Percentiles rank a stretch among this genome's conserved stretches.
Evolutionary conservation across 2,113 vertebrate genomes (phyloP).

Genomic region (Takifugu bimaculatus): DNA sequence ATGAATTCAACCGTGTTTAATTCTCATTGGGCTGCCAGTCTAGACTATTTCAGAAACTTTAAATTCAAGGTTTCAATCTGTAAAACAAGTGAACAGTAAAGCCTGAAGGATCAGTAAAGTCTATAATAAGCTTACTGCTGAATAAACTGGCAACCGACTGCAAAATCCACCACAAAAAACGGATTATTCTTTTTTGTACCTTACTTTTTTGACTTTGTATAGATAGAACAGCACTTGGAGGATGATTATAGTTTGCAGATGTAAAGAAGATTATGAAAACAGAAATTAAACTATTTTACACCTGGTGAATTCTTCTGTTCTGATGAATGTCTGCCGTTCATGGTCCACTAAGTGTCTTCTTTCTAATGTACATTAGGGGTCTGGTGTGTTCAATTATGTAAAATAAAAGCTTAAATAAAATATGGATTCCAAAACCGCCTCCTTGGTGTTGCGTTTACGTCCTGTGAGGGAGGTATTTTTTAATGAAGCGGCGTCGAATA

Average conservation of each 20-base stretch:
- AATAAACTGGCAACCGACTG: conserved; percentile 20
- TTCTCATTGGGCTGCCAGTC: no score
- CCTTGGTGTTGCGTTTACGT: conserved; percentile 1
- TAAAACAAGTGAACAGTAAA: not conserved
- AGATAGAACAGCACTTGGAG: conserved; percentile 3
- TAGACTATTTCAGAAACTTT: no score
- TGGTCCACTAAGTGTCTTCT: conserved; percentile 21
- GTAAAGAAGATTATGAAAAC: conserved; percentile 12
- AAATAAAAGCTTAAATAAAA: conserved; percentile 54
- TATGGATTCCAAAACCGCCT: conserved; percentile 35
- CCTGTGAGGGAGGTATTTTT: not conserved
- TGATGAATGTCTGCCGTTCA: conserved; percentile 40
- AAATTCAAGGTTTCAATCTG: not conserved
- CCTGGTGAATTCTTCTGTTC: conserved; percentile 11
- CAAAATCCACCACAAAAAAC: conserved; percentile 1
- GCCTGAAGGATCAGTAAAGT: not conserved
- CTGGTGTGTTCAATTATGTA: conserved; percentile 45
- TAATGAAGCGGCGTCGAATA: not conserved
- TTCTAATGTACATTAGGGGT: conserved; percentile 45
- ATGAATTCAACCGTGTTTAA: no score
- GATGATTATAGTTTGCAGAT: conserved; percentile 24
- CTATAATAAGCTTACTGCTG: not conserved
- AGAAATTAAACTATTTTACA: conserved; percentile 5
- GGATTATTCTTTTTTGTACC: conserved; percentile 33
- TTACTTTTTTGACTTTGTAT: conserved; percentile 21